Evolutionary conservation across 2,113 vertebrate genomes (phyloP).

Genomic region (Crocuta crocuta): DNA sequence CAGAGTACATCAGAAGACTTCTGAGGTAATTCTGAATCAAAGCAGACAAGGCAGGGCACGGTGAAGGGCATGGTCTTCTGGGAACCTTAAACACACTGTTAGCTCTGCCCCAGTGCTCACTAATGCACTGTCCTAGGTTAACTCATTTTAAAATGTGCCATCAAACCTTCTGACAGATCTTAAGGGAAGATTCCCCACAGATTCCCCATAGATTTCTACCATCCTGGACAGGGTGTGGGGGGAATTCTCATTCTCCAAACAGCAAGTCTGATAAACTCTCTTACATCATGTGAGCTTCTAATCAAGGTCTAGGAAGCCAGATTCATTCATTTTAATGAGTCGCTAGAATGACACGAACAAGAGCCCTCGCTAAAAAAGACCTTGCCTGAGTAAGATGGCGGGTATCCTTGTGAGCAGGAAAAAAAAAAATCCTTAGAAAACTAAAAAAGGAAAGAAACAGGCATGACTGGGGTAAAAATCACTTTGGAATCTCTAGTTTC

Average conservation of each 20-base stretch:
- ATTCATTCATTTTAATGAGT: conserved; percentile 73
- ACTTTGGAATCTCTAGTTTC: conserved; percentile 48
- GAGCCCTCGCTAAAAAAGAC: conserved; percentile 52
- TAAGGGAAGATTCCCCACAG: not conserved
- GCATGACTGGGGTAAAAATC: not conserved
- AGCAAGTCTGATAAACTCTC: conserved; percentile 26
- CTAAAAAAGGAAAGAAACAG: not conserved
- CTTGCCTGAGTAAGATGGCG: not conserved
- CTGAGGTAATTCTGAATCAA: not conserved
- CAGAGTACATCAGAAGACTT: not conserved
- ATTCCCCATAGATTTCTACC: not conserved
- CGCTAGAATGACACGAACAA: not conserved
- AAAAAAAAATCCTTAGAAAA: not conserved
- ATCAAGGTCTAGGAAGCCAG: conserved; percentile 4
- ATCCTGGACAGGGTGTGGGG: not conserved
- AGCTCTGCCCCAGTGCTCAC: not conserved
- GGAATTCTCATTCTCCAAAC: not conserved
- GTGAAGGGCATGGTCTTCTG: not conserved
- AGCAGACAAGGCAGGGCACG: not conserved
- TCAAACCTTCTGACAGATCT: not conserved
- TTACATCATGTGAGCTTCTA: not conserved
- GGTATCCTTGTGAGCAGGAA: not conserved
- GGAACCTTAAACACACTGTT: not conserved
- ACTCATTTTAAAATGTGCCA: not conserved
- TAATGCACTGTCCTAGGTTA: not conserved